Conservation (phyloP, 2,888 invertebrate species). For the Sarcophaga carnaria region DNA sequence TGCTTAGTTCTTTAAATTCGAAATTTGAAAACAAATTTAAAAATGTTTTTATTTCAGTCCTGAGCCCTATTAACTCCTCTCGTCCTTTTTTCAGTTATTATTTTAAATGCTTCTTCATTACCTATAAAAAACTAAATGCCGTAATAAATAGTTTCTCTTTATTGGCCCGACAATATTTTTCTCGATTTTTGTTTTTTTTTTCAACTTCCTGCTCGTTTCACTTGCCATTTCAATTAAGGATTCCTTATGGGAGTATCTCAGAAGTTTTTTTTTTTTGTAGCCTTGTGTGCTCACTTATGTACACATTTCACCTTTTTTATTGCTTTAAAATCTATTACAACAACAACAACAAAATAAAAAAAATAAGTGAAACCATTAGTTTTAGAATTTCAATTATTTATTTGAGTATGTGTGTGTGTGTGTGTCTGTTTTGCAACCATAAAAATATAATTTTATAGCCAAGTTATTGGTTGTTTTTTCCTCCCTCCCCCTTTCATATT, state of each 20-base stretch:
- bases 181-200: not conserved
- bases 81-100: too few relatives aligned
- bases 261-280: not conserved
- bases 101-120: too few relatives aligned
- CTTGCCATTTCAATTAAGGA: not conserved
- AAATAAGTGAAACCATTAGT: not conserved
- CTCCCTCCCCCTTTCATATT: not conserved
- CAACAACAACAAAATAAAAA: not conserved
- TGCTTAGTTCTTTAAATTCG: too few relatives aligned
- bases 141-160: too few relatives aligned
- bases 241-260: not conserved
- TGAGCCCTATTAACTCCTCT: too few relatives aligned
- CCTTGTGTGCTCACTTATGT: too few relatives aligned
- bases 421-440: conserved; percentile 6
- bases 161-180: not conserved
- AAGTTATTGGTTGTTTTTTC: conserved; percentile 10
- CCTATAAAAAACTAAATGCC: too few relatives aligned
- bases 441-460: conserved; percentile 48
- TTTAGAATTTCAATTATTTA: conserved; percentile 13
- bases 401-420: conserved; percentile 7
- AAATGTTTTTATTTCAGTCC: too few relatives aligned
- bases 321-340: conserved; percentile 1
- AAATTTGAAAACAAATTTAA: too few relatives aligned
- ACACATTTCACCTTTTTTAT: not conserved
- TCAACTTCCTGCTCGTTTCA: not conserved